Conservation (phyloP, 1,140 invertebrate species). For the Diachasmimorpha longicaudata region DNA sequence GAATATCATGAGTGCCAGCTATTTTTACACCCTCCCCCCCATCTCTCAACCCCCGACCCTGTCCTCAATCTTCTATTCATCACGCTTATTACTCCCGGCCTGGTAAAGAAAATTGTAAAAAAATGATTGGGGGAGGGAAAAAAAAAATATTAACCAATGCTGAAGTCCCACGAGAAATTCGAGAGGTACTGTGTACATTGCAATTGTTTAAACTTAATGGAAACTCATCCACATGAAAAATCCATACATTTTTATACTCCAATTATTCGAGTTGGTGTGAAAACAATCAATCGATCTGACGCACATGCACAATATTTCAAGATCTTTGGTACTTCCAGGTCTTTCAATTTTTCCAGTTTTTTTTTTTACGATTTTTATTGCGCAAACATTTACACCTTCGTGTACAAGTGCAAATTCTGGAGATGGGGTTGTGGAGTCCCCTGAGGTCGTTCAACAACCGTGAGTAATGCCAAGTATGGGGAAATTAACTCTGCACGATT, state of each 20-base stretch:
- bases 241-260: not conserved
- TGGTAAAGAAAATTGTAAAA: not conserved
- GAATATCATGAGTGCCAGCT: constrained; percentile 17
- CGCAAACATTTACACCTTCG: not conserved
- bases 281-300: constrained; percentile 23
- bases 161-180: constrained; percentile 18
- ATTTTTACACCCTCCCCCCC: constrained; percentile 11
- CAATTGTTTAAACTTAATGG: not conserved
- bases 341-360: not conserved
- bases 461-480: constrained; percentile 23
- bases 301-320: constrained; percentile 7
- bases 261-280: not conserved
- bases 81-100: not conserved
- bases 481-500: constrained; percentile 27
- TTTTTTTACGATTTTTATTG: not conserved
- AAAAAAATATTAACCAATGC: constrained; percentile 16
- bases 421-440: not conserved
- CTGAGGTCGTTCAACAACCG: constrained; percentile 21
- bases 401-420: not conserved
- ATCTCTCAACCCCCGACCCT: not conserved
- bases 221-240: not conserved
- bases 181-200: not conserved
- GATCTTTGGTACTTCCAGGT: not conserved
- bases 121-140: not conserved
- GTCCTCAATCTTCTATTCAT: not conserved